A percentile compares a stretch with the other conserved stretches of the same genome.
Conservation (phyloP, 2,797 vertebrate genomes). For the Aphelocoma californica region DNA sequence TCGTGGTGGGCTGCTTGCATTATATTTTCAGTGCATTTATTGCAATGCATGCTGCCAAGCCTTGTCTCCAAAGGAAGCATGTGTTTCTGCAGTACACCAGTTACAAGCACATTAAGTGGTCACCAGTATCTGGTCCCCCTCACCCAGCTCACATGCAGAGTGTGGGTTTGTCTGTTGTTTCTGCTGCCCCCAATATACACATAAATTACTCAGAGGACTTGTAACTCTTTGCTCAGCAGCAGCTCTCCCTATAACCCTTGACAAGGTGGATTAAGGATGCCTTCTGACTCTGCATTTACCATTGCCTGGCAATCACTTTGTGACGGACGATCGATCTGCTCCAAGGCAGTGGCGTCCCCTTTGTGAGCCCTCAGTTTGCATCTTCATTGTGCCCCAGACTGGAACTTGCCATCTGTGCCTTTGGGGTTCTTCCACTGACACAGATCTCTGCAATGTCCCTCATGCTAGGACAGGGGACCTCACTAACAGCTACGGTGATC, state of each 20-base stretch:
- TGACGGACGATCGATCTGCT: not conserved
- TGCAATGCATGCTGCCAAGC: not conserved
- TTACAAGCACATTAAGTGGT: not conserved
- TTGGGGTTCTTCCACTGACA: not conserved
- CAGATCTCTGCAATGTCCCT: not conserved
- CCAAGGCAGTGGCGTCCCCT: not conserved
- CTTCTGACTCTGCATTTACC: not conserved
- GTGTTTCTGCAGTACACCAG: not conserved
- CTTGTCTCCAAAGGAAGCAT: not conserved
- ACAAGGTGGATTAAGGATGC: not conserved
- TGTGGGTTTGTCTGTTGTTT: not conserved
- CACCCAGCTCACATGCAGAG: not conserved
- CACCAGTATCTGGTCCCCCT: not conserved
- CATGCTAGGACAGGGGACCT: not conserved
- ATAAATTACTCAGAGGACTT: not conserved
- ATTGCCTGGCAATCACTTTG: not conserved
- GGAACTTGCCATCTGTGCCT: not conserved
- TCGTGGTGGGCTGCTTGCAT: not conserved
- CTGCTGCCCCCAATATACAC: not conserved
- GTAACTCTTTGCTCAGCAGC: not conserved
- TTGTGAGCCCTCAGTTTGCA: not conserved
- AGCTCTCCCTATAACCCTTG: not conserved
- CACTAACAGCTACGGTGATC: fast-evolving
- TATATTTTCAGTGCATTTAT: not conserved
- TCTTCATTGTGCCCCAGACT: not conserved